Percentiles rank a stretch among this genome's conserved stretches.
Conservation (phyloP, 2,113 vertebrate genomes). For the Passer montanus region DNA sequence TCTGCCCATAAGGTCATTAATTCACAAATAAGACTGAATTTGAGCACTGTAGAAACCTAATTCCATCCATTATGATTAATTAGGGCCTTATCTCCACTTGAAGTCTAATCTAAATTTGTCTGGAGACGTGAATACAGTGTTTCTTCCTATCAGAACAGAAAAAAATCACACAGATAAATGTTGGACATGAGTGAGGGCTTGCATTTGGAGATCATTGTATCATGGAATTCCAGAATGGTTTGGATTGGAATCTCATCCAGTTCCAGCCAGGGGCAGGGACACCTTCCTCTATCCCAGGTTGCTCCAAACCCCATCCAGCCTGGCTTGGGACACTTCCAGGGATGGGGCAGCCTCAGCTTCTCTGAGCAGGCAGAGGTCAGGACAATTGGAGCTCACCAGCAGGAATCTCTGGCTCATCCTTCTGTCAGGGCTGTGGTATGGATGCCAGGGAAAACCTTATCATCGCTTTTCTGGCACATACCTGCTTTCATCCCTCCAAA, state of each 20-base stretch:
- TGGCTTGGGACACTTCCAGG: background rate
- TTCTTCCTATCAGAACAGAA: background rate
- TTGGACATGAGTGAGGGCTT: background rate
- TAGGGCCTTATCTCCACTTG: background rate
- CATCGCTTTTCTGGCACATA: background rate
- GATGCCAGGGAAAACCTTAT: background rate
- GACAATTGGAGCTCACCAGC: background rate
- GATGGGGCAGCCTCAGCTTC: background rate
- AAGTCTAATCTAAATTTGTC: background rate
- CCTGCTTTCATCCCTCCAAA: background rate
- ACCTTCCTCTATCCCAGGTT: background rate
- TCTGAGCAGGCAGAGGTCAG: background rate
- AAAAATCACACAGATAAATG: background rate
- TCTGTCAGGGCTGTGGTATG: background rate
- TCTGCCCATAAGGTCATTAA: background rate
- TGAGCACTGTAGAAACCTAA: background rate
- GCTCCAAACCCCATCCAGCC: background rate
- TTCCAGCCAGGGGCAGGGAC: background rate
- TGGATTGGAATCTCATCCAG: background rate
- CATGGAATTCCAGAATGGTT: background rate
- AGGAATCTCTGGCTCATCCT: constrained; percentile 5
- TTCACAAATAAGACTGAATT: background rate
- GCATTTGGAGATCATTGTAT: background rate
- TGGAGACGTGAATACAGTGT: background rate
- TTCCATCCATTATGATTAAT: background rate